Base-by-base conservation (phyloP, 2,797 vertebrate species). In the Neosalanx taihuensis region DNA sequence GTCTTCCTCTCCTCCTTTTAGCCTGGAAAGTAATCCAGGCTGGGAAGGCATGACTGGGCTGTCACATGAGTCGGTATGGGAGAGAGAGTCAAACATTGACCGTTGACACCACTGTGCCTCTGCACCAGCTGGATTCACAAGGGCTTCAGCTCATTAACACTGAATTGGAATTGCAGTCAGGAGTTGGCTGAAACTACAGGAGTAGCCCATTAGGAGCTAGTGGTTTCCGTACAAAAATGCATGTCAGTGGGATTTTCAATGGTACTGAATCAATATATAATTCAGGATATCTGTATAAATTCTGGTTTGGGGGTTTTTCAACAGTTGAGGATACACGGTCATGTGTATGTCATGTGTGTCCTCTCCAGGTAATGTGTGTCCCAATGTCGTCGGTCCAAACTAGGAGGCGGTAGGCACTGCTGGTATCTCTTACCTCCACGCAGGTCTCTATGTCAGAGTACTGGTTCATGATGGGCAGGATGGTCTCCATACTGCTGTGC, bases 401-500 rank as follows among this genome's bases (percentile, higher is more conserved):
- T 5, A 56, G 51, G 51, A n/a, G 15, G 18, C 18, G 51, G 51
- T 4, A 17, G 51, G 51, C 41, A 13, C 41, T 3, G 65, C 67
- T 15, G 57, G 30, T 33, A 15, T 33, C 20, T 49, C 91, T 81
- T 90, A 99, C 98, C 95, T 99, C 98, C 70, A 99, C 97, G 79
- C 98, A 99, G 0, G 97, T 99, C 92, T 99, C 97, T 75, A 99
- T 99, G 81, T 99, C 97, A 76, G 96, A 96, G 75, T 96, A 97
- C 73, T 98, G 96, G 87, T 99, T 99, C 98, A 99, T 99, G 83
- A 99, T 98, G 72, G 98, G 97, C 77, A 99, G 93, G 80, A 99
- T 97, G 73, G 97, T 98, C 88, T 99, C 98, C 98, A 99, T 99
- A 87, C 96, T 99, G 91, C 97, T 99, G 81, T 99, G 97, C 74